Conservation (phyloP, 2,113 vertebrate species). For the Alethe castanea region DNA sequence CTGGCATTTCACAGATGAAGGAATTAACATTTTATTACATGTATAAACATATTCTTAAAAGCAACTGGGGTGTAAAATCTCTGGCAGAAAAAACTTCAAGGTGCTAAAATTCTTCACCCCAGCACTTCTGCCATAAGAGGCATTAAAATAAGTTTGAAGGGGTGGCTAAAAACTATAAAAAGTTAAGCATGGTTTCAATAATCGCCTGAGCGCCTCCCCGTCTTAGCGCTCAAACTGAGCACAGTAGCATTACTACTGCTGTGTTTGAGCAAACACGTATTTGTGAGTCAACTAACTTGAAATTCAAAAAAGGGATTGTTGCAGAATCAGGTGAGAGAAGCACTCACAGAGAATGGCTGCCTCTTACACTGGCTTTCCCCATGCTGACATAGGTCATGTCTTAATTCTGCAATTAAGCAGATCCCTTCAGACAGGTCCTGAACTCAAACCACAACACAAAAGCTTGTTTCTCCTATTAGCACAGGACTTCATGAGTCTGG, state of each 20-base stretch:
- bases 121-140: neutral
- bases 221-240: neutral
- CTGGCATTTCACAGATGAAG: constrained; percentile 37
- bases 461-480: neutral
- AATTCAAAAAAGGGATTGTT: neutral
- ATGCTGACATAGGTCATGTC: neutral
- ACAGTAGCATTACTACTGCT: neutral
- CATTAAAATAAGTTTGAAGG: neutral
- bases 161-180: neutral
- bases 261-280: neutral
- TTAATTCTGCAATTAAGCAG: neutral
- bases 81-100: constrained; percentile 14
- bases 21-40: constrained; percentile 50
- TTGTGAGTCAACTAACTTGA: neutral
- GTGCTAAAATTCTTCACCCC: constrained; percentile 23
- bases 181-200: neutral
- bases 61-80: constrained; percentile 35
- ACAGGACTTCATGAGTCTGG: neutral
- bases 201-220: neutral
- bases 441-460: neutral
- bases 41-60: constrained; percentile 52
- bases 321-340: neutral
- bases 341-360: neutral
- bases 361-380: neutral
- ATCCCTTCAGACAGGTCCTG: neutral